Evolutionary conservation across 2,888 invertebrate species (phyloP), one percentile per base, ranked within the genome.

Genomic region (Heliconius ethilla): DNA sequence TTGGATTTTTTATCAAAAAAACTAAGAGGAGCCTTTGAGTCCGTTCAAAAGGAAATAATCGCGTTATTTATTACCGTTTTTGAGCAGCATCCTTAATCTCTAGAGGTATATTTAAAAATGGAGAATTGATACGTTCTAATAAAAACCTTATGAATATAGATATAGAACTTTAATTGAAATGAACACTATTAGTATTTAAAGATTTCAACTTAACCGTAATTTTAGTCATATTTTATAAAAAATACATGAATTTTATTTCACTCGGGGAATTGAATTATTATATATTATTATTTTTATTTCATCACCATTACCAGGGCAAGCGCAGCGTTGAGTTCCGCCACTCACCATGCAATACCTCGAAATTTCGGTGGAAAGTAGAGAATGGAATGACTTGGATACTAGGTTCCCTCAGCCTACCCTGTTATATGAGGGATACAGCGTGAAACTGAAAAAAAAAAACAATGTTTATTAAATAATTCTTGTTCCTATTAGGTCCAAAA

Each of bases 11-110:
- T 85, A 89, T 86, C 90, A 91, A 89, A 90, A 88, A 86, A 85
- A 85, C 86, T 88, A 83, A 83, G 82, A 82, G 82, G 87, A 88
- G 87, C 87, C 87, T 87, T 72, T 85, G 89, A 86, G 89, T 87
- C 86, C 88, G 90, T 90, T 90, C 88, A 84, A 51, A 89, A 92
- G 89, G 91, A 92, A 92, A 92, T 93, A 93, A 94, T 94, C 93
- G 87, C 85, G 90, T 93, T 94, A 94, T 94, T 94, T 94, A 94
- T 94, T 92, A 86, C 92, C 85, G 84, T 83, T 85, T 88, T 86
- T 86, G 87, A 86, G 87, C 88, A 87, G 88, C 89, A 90, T 89
- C 86, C 93, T 90, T 93, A 94, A 94, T 94, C 94, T 92, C 84
- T 87, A 87, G 89, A 90, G 90, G 91, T 89, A 90, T 90, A 90